Evolutionary conservation across 2,888 invertebrate genomes (phyloP), one percentile per base, ranked within the genome.

Genomic region (Resseliella maxima): DNA sequence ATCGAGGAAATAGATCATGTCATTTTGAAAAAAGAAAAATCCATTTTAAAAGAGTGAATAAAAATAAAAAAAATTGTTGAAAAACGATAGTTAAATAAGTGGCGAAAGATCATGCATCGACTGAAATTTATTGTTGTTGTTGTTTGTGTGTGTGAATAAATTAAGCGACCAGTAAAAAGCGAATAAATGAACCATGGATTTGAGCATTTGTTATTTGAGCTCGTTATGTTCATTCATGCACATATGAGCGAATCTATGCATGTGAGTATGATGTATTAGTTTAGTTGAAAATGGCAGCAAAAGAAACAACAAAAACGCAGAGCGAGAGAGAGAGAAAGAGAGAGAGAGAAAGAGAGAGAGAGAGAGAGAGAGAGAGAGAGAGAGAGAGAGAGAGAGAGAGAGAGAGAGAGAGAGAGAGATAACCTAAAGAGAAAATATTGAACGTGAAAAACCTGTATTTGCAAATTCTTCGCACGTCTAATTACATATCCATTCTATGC

Each of bases 381-480:
- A 41, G 12, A 5, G 41, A 12, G 6, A 5, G 41, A 41, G 5
- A 5, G 12, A 41, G 41, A 41, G 41, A 50, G 15, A 50, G 46
- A 50, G 18, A 18, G 18, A 50, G 46, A 50, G 46, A 50, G 46
- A 50, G 18, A 41, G 12, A 41, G 12, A 41, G 12, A 5, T 5
- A 12, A 5, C 5, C 15, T 18, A 50, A 15, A 59, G 59, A 59
- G 59, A 59, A 59, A 24, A 12, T 59, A 59, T 59, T 59, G 59
- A 59, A 59, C 59, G 59, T 59, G 72, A 10, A 72, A 72, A 72
- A 72, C 72, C 72, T 72, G 72, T 72, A 72, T 72, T n/a, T 72
- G 72, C 72, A 72, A 72, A 72, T 72, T 72, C 72, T 72, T 72
- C 72, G 72, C 31, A 31, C 72, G 12, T 72, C 72, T 72, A 72